Percentiles rank a stretch among this genome's conserved stretches.
Evolutionary conservation across 2,113 vertebrate genomes (phyloP).

Genomic region (Oncorhynchus kisutch): DNA sequence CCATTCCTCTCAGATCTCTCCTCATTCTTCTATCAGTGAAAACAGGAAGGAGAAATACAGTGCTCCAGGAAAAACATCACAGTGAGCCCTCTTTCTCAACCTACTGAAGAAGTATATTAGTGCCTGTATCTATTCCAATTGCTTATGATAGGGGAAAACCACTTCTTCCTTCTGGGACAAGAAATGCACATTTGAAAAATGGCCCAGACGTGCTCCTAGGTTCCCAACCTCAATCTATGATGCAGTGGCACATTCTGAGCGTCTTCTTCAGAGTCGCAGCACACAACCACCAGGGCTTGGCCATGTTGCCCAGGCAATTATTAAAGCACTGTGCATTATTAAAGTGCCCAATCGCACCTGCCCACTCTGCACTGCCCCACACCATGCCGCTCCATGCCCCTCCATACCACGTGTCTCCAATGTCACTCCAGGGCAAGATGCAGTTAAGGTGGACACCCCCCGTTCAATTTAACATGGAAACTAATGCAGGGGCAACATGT

Average conservation of each 20-base stretch:
- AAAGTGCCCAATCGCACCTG: slow-evolving; percentile 47
- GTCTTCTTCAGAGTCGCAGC: slow-evolving; percentile 47
- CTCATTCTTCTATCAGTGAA: slow-evolving; percentile 1
- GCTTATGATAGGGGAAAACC: slow-evolving; percentile 60
- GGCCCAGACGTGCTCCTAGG: slow-evolving; percentile 59
- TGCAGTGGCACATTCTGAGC: slow-evolving; percentile 64
- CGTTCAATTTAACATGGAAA: slow-evolving; percentile 19
- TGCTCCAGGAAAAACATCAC: slow-evolving; percentile 38
- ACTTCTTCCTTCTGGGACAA: slow-evolving; percentile 52
- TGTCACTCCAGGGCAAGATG: slow-evolving; percentile 36
- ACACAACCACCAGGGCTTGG: slow-evolving; percentile 46
- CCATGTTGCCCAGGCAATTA: slow-evolving; percentile 65
- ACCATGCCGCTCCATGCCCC: slow-evolving; percentile 25
- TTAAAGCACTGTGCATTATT: slow-evolving; percentile 29
- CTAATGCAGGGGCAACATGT: slow-evolving; percentile 1
- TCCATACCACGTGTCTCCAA: slow-evolving; percentile 1
- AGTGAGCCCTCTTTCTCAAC: slow-evolving; percentile 60
- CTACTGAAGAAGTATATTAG: slow-evolving; percentile 45
- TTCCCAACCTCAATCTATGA: slow-evolving; percentile 75
- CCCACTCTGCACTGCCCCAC: neutral
- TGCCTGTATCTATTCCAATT: slow-evolving; percentile 65
- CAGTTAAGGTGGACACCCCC: slow-evolving; percentile 53
- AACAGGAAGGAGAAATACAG: slow-evolving; percentile 8
- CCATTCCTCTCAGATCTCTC: too few species aligned
- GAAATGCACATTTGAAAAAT: slow-evolving; percentile 72